Evolutionary conservation across 2,888 invertebrate species (phyloP).

Genomic region (Byasa hedistus): DNA sequence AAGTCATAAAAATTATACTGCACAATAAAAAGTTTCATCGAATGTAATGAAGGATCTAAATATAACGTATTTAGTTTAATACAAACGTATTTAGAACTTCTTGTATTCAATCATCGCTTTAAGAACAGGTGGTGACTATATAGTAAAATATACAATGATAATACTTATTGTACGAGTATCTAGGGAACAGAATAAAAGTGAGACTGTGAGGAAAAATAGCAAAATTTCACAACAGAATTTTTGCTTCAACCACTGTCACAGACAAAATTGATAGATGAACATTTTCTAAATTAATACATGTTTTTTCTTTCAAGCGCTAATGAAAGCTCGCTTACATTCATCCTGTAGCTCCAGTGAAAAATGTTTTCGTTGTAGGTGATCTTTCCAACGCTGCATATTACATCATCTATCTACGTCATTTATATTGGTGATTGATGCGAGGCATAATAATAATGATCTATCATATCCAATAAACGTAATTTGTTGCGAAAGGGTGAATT

Average conservation of each 20-base stretch:
- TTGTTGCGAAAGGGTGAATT: slow-evolving; percentile 8
- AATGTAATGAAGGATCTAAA: too few relatives aligned
- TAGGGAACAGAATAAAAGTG: too few relatives aligned
- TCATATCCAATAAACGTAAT: slow-evolving; percentile 9
- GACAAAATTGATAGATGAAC: not conserved
- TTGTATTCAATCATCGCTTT: too few relatives aligned
- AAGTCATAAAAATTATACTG: too few relatives aligned
- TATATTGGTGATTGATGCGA: slow-evolving; percentile 18
- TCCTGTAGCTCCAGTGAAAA: not conserved
- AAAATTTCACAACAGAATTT: too few relatives aligned
- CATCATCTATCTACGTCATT: slow-evolving; percentile 17
- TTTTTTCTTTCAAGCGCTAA: not conserved
- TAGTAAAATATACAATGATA: too few relatives aligned
- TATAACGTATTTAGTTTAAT: too few relatives aligned
- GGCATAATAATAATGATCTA: slow-evolving; percentile 9
- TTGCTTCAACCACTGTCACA: not conserved
- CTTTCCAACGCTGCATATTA: slow-evolving; percentile 5
- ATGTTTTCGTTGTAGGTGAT: not conserved
- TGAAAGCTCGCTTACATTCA: not conserved
- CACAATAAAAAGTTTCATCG: too few relatives aligned
- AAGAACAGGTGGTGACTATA: too few relatives aligned
- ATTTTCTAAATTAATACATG: not conserved
- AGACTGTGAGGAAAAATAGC: too few relatives aligned
- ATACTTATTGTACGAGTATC: too few relatives aligned
- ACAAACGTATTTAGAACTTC: too few relatives aligned